Base-by-base conservation (phyloP, 2,888 invertebrate genomes). In the Exephanes ischioxanthus region DNA sequence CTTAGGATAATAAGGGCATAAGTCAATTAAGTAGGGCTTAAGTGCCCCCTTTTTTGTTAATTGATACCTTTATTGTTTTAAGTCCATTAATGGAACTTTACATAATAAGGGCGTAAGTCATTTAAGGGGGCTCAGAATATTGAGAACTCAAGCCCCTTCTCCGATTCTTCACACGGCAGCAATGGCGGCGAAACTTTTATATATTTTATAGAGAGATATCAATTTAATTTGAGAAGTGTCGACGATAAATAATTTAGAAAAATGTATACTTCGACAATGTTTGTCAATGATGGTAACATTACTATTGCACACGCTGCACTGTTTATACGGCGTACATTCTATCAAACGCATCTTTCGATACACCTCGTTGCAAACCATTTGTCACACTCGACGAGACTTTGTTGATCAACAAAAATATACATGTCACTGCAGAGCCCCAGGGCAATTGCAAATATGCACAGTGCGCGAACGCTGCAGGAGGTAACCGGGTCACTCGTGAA, bases 361-460 rank as follows among this genome's bases (percentile, higher is more conserved):
- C 22, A 58, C 19, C 3, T 11, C 26, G 9, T 19, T 22, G 26
- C 14, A 11, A 58, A 9, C 58, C 58, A 26, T 58, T 58, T 22
- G 26, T 58, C 58, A 58, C 11, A 22, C 19, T 58, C 58, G 9
- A 22, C 9, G 55, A 55, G 19, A 22, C 22, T 55, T 55, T 71
- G 67, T 71, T 72, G n/a, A 19, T 58, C 1, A 33, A 61, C 66
- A 71, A 63, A 9, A 9, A 9, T 37, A 37, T 37, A 9, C 3
- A 72, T n/a, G 48, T 11, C 3, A 11, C 22, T 11, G 45, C 16
- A 26, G 37, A 14, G 71, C 41, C n/a, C 19, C 70, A 11, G 19
- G 48, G 63, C 16, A 66, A 66, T 66, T 66, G n/a, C 45, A 67
- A 67, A 67, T 45, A 67, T 45, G 16, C 63, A 45, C 41, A 19